These are phyloP conservation scores for Automeris io DNA, from an alignment of 2,888 invertebrate genomes.

Conservation along the genomic window DNA sequence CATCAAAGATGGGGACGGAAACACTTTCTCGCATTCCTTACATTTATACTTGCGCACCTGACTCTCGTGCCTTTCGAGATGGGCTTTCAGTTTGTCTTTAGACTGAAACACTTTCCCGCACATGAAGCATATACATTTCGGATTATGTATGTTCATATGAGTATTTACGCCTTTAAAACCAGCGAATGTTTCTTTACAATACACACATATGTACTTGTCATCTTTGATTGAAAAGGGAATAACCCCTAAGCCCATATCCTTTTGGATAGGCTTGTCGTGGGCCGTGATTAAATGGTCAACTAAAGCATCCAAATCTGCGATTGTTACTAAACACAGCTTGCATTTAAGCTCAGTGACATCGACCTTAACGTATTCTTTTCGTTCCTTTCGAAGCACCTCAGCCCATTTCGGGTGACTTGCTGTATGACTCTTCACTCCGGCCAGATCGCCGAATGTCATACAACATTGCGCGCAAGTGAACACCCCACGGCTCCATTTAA, in stretches of 20 bases:
- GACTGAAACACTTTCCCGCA: constrained; percentile 67
- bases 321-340: constrained; percentile 27
- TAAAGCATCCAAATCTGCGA: constrained; percentile 26
- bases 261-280: constrained; percentile 31
- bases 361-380: constrained; percentile 38
- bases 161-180: constrained; percentile 36
- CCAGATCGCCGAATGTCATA: constrained; percentile 48
- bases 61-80: constrained; percentile 47
- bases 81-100: constrained; percentile 53
- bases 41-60: constrained; percentile 57
- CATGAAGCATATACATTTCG: constrained; percentile 52
- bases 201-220: constrained; percentile 39
- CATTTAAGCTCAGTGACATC: constrained; percentile 47
- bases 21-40: constrained; percentile 51
- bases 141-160: constrained; percentile 65
- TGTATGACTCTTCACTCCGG: constrained; percentile 50
- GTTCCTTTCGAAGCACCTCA: constrained; percentile 33
- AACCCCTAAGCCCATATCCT: constrained; percentile 40
- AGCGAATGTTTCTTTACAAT: constrained; percentile 33
- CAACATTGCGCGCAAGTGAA: constrained; percentile 66
- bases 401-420: constrained; percentile 33
- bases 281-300: constrained; percentile 35
- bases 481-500: constrained; percentile 58
- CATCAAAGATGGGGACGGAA: constrained; percentile 35
- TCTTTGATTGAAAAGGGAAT: constrained; percentile 44